Evolutionary conservation across 2,888 invertebrate genomes (phyloP).

Genomic region (Eudemis profundana): DNA sequence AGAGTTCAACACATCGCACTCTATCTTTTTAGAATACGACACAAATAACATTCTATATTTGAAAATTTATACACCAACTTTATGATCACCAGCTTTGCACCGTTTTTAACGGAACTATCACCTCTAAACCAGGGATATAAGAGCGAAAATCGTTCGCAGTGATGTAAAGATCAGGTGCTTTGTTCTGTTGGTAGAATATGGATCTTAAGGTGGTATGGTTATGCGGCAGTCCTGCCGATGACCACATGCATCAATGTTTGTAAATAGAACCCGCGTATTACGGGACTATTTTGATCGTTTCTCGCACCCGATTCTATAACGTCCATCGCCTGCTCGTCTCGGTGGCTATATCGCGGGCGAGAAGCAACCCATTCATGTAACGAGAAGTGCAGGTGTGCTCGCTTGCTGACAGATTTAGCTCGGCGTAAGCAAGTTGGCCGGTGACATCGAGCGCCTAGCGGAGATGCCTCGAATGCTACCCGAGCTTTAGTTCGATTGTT

Average conservation of each 20-base stretch:
- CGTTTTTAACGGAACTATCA: slow-evolving; percentile 55
- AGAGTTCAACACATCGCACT: slow-evolving; percentile 84
- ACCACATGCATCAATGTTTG: slow-evolving; percentile 85
- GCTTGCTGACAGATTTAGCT: slow-evolving; percentile 49
- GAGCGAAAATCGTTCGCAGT: slow-evolving; percentile 54
- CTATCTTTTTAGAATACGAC: slow-evolving; percentile 85
- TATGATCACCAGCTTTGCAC: slow-evolving; percentile 66
- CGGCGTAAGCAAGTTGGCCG: slow-evolving; percentile 57
- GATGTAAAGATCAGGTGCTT: slow-evolving; percentile 57
- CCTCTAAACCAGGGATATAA: slow-evolving; percentile 57
- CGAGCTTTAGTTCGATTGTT: slow-evolving; percentile 64
- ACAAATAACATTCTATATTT: slow-evolving; percentile 85
- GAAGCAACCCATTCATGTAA: slow-evolving; percentile 54
- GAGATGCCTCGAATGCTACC: slow-evolving; percentile 58
- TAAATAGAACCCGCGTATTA: slow-evolving; percentile 81
- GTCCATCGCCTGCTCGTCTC: slow-evolving; percentile 61
- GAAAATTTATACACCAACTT: slow-evolving; percentile 80
- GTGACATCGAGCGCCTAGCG: slow-evolving; percentile 69
- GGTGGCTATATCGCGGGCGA: slow-evolving; percentile 49
- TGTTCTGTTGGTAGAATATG: slow-evolving; percentile 71
- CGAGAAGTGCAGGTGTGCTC: slow-evolving; percentile 49
- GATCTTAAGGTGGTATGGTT: slow-evolving; percentile 78
- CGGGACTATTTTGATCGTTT: slow-evolving; percentile 64
- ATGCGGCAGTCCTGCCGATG: slow-evolving; percentile 83
- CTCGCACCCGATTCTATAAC: slow-evolving; percentile 56